Evolutionary conservation across 2,113 vertebrate genomes (phyloP).

Genomic region (Arvicanthis niloticus): DNA sequence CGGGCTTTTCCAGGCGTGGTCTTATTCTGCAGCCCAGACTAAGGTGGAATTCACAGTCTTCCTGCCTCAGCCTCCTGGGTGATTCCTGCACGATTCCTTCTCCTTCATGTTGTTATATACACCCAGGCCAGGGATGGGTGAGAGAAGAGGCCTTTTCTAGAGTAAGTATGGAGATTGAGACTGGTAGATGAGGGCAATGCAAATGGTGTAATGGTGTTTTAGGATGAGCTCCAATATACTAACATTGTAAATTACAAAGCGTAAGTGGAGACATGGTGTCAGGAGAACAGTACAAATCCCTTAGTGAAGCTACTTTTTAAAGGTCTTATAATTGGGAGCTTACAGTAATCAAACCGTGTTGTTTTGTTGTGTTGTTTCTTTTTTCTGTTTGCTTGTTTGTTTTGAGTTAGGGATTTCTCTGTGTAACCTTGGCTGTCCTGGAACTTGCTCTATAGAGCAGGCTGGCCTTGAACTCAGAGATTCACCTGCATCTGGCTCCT

Average conservation of each 20-base stretch:
- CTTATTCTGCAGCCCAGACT: background rate
- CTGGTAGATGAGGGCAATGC: background rate
- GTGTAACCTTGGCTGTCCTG: background rate
- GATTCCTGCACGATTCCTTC: background rate
- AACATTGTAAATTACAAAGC: constrained; percentile 32
- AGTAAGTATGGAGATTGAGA: background rate
- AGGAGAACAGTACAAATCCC: constrained; percentile 22
- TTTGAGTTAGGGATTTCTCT: background rate
- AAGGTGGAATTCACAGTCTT: background rate
- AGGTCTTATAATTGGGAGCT: background rate
- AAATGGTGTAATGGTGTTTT: background rate
- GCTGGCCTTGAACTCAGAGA: background rate
- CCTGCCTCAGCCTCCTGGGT: background rate
- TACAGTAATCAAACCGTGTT: background rate
- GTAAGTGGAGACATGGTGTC: constrained; percentile 21
- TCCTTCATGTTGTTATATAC: background rate
- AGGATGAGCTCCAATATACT: background rate
- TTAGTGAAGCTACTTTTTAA: constrained; percentile 18
- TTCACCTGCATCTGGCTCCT: background rate
- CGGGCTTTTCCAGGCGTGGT: background rate
- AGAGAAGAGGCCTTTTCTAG: background rate
- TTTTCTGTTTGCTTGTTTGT: background rate
- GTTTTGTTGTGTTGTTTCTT: too few relatives aligned
- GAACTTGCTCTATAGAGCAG: background rate
- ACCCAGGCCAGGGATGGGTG: background rate